These are phyloP conservation scores for Chloropsis hardwickii DNA, from an alignment of 2,113 vertebrate species.

Conservation along the genomic window DNA sequence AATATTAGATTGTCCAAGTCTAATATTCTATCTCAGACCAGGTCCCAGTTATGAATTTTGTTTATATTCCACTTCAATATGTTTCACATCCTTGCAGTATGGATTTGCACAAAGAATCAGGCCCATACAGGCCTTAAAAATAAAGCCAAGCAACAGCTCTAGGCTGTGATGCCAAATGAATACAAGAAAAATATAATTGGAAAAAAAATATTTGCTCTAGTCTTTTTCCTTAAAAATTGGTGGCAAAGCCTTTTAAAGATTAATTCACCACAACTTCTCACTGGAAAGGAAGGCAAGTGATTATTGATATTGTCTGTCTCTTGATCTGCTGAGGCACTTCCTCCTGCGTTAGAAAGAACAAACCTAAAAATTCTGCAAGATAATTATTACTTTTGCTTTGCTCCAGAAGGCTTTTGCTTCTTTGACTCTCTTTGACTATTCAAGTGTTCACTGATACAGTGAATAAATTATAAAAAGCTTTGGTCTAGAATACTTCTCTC, in stretches of 20 bases:
- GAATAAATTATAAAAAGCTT: not conserved
- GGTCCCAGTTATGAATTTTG: accelerated
- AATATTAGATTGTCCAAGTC: not conserved
- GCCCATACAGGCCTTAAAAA: not conserved
- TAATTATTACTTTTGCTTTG: not conserved
- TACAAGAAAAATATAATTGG: not conserved
- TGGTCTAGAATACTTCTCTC: not conserved
- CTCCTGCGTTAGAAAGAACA: not conserved
- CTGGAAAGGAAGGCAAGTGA: not conserved
- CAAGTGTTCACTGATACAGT: not conserved
- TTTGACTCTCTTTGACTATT: not conserved
- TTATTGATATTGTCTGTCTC: not conserved
- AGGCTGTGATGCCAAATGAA: not conserved
- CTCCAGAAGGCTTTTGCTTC: not conserved
- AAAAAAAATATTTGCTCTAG: not conserved
- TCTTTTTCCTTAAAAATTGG: not conserved
- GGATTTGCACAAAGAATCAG: not conserved
- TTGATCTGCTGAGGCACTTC: not conserved
- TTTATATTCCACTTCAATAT: not conserved
- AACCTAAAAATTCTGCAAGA: not conserved
- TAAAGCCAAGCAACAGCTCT: not conserved
- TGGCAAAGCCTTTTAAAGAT: not conserved
- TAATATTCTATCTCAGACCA: not conserved
- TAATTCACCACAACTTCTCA: not conserved
- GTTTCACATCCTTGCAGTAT: not conserved